Evolutionary conservation across 2,113 vertebrate genomes (phyloP).

Genomic region (Clarias macrocephalus): DNA sequence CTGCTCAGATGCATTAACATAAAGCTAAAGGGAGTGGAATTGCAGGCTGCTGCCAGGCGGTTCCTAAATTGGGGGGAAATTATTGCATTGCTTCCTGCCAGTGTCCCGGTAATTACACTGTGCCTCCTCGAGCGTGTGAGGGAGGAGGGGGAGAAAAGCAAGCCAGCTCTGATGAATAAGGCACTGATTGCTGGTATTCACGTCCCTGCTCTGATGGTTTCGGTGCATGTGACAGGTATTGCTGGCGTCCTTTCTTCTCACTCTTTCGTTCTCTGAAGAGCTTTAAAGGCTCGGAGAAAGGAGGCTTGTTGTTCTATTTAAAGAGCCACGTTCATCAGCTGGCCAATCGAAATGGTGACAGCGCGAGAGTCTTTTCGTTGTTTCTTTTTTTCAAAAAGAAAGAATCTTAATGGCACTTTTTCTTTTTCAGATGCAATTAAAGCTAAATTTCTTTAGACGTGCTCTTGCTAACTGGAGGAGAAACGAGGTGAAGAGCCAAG

Average conservation of each 20-base stretch:
- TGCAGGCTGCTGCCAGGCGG: conserved; percentile 68
- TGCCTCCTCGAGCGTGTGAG: conserved; percentile 61
- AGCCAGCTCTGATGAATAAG: conserved; percentile 69
- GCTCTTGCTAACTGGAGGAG: conserved; percentile 42
- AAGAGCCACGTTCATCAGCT: conserved; percentile 33
- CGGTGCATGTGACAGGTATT: conserved; percentile 67
- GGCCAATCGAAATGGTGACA: conserved; percentile 38
- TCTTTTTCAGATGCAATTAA: conserved; percentile 55
- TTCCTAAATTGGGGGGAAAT: conserved; percentile 74
- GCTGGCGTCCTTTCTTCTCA: conserved; percentile 23
- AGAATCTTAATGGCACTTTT: conserved; percentile 32
- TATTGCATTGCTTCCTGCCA: conserved; percentile 69
- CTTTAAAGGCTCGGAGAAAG: conserved; percentile 29
- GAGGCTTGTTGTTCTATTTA: conserved; percentile 51
- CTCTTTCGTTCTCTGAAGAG: conserved; percentile 23
- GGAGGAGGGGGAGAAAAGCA: conserved; percentile 39
- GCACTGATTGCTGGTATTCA: conserved; percentile 76
- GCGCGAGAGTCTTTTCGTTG: not conserved
- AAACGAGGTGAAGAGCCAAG: conserved; percentile 31
- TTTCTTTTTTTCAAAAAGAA: conserved; percentile 37
- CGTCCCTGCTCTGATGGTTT: conserved; percentile 64
- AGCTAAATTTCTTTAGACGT: conserved; percentile 51
- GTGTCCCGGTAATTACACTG: conserved; percentile 74
- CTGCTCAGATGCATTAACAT: conserved; percentile 66
- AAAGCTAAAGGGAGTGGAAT: conserved; percentile 73